Evolutionary conservation across 35 echinoderm and acorn worm species (phyloP), one percentile per base, ranked within the genome.

Genomic region (Patiria miniata): DNA sequence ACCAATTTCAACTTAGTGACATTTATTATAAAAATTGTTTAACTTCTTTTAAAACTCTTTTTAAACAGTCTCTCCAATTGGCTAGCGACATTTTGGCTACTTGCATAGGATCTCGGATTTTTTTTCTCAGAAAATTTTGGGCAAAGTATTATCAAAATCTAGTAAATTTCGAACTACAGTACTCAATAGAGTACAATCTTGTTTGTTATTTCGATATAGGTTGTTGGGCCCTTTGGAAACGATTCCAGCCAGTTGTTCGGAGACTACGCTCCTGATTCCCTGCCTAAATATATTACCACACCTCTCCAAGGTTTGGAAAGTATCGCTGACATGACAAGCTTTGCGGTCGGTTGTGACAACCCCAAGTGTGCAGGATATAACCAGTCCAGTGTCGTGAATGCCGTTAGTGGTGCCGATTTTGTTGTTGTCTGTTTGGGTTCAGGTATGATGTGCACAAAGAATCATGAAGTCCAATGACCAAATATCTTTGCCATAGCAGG

Each of bases 161-260:
- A n/a, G n/a, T n/a, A n/a, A n/a, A n/a, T n/a, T n/a, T n/a, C n/a
- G n/a, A n/a, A n/a, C n/a, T n/a, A n/a, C n/a, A n/a, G n/a, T n/a
- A n/a, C n/a, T n/a, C n/a, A n/a, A n/a, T n/a, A n/a, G n/a, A n/a
- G n/a, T n/a, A n/a, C n/a, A 50, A 40, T 14, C 17, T 39, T 21
- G 19, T 40, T 40, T 79, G 14, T 21, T 23, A 8, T 55, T 51
- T 52, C n/a, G 14, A 30, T 53, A 21, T 51, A 95, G 93, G 78
- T 95, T 59, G 82, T 95, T 16, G 93, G 93, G 33, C 93, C 93
- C 68, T 88, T 95, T 44, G 89, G 89, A 23, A 86, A 91, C 42
- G 80, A 30, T 47, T 51, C 85, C 0, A 28, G 14, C 5, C 61
- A 83, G 5, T 9, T 95, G 6, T 88, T 90, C 26, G 93, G 93